These are phyloP conservation scores for Conistra vaccinii DNA, from an alignment of 2,888 invertebrate genomes.

Conservation along the genomic window DNA sequence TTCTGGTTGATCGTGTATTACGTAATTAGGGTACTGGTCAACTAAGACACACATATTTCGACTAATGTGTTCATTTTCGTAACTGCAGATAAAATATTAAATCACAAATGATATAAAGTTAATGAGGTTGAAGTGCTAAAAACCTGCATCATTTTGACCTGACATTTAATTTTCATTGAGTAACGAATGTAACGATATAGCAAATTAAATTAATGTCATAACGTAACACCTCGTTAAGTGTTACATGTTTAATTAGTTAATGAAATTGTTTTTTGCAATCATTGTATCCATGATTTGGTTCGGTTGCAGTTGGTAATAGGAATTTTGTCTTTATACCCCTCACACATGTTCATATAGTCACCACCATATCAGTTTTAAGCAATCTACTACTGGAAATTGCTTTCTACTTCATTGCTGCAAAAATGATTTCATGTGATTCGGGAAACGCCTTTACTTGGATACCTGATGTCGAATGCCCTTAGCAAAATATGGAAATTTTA, in stretches of 20 bases:
- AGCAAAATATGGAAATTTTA: neutral
- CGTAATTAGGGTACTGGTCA: too few species aligned
- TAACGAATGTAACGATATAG: constrained; percentile 18
- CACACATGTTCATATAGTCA: too few species aligned
- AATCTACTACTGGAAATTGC: neutral
- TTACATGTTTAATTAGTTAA: constrained; percentile 11
- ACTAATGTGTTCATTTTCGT: constrained; percentile 11
- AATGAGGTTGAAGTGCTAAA: constrained; percentile 44
- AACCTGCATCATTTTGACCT: constrained; percentile 48
- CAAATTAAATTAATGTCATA: constrained; percentile 36
- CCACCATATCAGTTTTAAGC: neutral
- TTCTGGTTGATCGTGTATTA: too few species aligned
- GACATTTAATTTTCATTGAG: constrained; percentile 52
- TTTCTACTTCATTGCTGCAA: neutral
- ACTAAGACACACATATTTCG: too few species aligned
- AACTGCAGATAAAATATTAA: constrained; percentile 16
- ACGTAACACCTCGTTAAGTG: constrained; percentile 16
- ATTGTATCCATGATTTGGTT: neutral
- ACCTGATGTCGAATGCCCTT: neutral
- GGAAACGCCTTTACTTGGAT: neutral
- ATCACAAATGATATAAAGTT: constrained; percentile 8
- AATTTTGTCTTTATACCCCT: neutral
- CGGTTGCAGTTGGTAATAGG: neutral
- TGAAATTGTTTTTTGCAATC: neutral
- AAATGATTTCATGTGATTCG: neutral